These are phyloP conservation scores for Oryzias celebensis DNA, from an alignment of 2,113 vertebrate species.

Conservation along the genomic window DNA sequence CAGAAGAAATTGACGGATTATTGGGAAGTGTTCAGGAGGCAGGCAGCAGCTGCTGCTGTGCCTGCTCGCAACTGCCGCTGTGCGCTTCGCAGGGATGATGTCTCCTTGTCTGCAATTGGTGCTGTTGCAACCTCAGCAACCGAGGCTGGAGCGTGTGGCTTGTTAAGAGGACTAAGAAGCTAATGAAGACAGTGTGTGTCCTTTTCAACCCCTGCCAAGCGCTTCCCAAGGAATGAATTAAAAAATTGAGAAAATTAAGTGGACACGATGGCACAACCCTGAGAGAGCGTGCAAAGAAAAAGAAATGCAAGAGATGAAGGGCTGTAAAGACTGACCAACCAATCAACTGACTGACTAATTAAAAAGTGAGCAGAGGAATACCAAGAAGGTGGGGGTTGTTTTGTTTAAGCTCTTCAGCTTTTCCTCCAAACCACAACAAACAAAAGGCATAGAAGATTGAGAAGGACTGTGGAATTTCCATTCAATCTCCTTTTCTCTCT, in stretches of 20 bases:
- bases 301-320: constrained; percentile 37
- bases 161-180: constrained; percentile 69
- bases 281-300: constrained; percentile 24
- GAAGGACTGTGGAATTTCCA: constrained; percentile 74
- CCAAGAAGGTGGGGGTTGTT: constrained; percentile 40
- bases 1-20: constrained; percentile 82
- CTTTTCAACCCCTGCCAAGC: constrained; percentile 45
- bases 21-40: constrained; percentile 75
- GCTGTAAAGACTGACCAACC: constrained; percentile 54
- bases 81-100: constrained; percentile 62
- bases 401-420: constrained; percentile 33
- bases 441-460: constrained; percentile 59
- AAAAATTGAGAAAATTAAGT: constrained; percentile 42
- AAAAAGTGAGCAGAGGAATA: constrained; percentile 72
- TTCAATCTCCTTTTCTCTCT: constrained; percentile 39
- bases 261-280: constrained; percentile 46
- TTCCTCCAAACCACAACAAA: constrained; percentile 25
- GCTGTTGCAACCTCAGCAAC: constrained; percentile 53
- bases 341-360: constrained; percentile 65
- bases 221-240: constrained; percentile 18
- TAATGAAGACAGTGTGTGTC: constrained; percentile 65
- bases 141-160: constrained; percentile 71
- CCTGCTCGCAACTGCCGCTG: constrained; percentile 62
- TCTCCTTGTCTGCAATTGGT: constrained; percentile 48
- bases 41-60: constrained; percentile 77